Conservation (phyloP, 37 sponge, comb jelly and placozoan species). For the Amphimedon queenslandica region DNA sequence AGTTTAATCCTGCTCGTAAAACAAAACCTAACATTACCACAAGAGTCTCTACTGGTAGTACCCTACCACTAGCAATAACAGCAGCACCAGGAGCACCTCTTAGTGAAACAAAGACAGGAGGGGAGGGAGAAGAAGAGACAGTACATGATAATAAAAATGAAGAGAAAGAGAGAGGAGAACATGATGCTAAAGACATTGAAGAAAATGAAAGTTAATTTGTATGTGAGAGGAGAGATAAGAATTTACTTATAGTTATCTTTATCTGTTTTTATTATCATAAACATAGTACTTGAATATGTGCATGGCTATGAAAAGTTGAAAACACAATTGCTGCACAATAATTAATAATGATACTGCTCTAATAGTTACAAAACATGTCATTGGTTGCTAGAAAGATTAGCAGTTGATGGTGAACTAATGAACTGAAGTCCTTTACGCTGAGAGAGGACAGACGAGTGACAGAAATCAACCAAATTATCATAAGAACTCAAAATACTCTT, state of each 20-base stretch:
- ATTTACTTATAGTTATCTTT: no score
- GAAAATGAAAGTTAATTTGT: no score
- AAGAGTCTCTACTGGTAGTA: background rate
- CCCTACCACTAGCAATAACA: background rate
- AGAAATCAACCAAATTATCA: background rate
- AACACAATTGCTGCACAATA: no score
- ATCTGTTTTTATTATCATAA: no score
- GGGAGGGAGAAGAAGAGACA: background rate
- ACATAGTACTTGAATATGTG: no score
- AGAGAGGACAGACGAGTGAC: background rate
- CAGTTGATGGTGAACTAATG: background rate
- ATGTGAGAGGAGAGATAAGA: no score
- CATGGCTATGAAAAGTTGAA: no score
- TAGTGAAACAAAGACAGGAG: no score
- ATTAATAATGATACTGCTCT: no score
- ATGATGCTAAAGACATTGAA: no score
- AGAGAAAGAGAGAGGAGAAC: background rate
- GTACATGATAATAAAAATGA: background rate
- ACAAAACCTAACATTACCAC: slow-evolving; percentile 9
- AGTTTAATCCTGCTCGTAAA: slow-evolving; percentile 79
- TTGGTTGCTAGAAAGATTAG: background rate
- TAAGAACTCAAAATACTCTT: background rate
- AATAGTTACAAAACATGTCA: no score
- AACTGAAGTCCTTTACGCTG: slow-evolving; percentile 3
- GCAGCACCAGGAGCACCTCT: no score